Conservation (phyloP, 2,113 vertebrate genomes). For the Sitta europaea region DNA sequence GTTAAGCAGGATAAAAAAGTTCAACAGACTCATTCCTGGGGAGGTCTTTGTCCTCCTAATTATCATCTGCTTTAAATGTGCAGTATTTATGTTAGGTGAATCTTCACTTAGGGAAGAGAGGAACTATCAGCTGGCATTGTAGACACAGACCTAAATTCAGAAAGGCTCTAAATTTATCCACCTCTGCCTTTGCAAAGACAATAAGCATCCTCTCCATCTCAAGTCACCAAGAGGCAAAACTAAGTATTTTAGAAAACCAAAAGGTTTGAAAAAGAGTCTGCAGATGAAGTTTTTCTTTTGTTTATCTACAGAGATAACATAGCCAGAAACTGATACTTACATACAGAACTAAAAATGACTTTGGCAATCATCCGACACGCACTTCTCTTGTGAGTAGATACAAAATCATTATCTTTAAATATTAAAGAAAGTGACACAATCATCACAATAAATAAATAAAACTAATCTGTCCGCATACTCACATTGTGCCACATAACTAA, state of each 20-base stretch:
- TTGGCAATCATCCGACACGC: background rate
- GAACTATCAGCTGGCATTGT: background rate
- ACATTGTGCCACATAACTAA: background rate
- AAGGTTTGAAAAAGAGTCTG: background rate
- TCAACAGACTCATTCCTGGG: background rate
- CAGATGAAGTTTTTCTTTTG: background rate
- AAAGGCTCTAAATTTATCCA: background rate
- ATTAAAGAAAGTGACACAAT: background rate
- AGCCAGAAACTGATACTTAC: background rate
- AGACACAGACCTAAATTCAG: background rate
- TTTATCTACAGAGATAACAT: background rate
- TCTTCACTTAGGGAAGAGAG: background rate
- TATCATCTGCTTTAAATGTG: background rate
- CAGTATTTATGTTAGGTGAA: background rate
- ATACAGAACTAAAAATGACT: background rate
- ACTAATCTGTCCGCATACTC: background rate
- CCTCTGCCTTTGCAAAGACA: background rate
- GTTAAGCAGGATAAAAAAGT: background rate
- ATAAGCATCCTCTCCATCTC: background rate
- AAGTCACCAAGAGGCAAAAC: background rate
- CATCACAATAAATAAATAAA: background rate
- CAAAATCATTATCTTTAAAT: background rate
- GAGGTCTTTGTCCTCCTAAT: background rate
- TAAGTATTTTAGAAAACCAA: background rate
- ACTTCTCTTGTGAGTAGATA: background rate